Evolutionary conservation across 2,888 invertebrate species (phyloP), one percentile per base, ranked within the genome.

Genomic region (Ferdinandea cuprea): DNA sequence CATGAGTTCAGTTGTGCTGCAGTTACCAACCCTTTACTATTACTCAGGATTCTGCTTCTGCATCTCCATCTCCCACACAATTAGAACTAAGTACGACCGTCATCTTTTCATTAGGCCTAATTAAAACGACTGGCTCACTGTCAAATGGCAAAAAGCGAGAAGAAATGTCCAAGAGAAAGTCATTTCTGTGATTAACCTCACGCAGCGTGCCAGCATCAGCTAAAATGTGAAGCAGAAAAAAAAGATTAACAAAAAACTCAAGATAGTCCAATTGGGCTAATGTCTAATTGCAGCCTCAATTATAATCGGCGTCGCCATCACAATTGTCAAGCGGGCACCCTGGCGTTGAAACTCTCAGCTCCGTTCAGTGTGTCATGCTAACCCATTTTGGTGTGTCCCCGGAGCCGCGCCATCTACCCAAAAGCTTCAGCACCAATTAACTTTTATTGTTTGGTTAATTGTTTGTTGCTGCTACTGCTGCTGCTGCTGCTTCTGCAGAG

Each of bases 371-470:
- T 61, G 72, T 66, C 66, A 73, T 72, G 35, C 59, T 44, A 74
- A 66, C 58, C 37, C 37, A 69, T 58, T 69, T 69, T 25, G 7
- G 40, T 59, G 19, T 19, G 32, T 32, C 11, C 2, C 32, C 48
- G 15, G 25, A 15, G 30, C 40, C 50, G 35, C 78, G 78, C 72
- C 65, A 72, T 65, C 72, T 78, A 72, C 65, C 72, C 50, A 15
- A 25, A 15, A 81, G 77, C 77, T 81, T 77, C 71, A 48, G 77
- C 46, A 66, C 77, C 71, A 81, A 81, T 81, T 81, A 81, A 81
- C 81, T 81, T 81, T 81, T 81, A 81, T 77, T 81, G 81, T 81
- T 81, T 72, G 71, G 66, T 77, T 81, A 81, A 77, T 81, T 81
- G 81, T 81, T 81, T 81, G 77, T 81, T 81, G 77, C 66, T 81